phyloP scores from a whole-genome alignment of 2,797 vertebrate species.

The Anolis apletophallus region DNA sequence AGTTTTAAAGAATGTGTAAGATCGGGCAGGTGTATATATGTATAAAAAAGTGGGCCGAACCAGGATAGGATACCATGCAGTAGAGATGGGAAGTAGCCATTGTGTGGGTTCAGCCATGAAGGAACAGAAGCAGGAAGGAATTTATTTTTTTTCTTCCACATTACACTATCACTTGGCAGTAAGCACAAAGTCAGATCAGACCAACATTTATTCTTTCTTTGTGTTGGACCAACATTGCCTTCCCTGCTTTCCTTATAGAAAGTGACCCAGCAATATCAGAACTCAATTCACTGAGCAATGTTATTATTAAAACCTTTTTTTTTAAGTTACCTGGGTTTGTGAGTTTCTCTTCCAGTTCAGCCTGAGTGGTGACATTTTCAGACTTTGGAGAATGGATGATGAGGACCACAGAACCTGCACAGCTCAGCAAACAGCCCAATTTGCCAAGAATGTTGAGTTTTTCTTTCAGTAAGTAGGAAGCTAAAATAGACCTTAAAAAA shows the following conservation, averaged over 20 bases:
- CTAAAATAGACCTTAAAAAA: slow-evolving; percentile 89
- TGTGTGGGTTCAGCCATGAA: background rate
- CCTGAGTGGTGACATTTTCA: slow-evolving; percentile 85
- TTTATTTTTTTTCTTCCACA: background rate
- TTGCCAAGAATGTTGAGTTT: slow-evolving; percentile 93
- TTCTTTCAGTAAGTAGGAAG: slow-evolving; percentile 91
- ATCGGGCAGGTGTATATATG: no score
- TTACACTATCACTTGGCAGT: background rate
- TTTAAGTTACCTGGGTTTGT: slow-evolving; percentile 88
- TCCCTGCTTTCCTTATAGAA: background rate
- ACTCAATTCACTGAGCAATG: slow-evolving; percentile 6
- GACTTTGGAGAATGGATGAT: slow-evolving; percentile 93
- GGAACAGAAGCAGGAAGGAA: background rate
- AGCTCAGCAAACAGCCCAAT: slow-evolving; percentile 91
- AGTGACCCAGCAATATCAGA: background rate
- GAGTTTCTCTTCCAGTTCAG: slow-evolving; percentile 92
- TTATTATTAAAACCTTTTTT: background rate
- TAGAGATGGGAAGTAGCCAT: no score
- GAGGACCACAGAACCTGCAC: slow-evolving; percentile 91
- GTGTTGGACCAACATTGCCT: background rate
- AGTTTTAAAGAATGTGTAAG: no score
- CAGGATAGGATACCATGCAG: no score
- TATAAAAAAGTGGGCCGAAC: no score
- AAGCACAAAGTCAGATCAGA: background rate
- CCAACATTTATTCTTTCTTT: no score